phyloP scores from a whole-genome alignment of 1,140 invertebrate genomes.

The Aphaenogaster floridana region DNA sequence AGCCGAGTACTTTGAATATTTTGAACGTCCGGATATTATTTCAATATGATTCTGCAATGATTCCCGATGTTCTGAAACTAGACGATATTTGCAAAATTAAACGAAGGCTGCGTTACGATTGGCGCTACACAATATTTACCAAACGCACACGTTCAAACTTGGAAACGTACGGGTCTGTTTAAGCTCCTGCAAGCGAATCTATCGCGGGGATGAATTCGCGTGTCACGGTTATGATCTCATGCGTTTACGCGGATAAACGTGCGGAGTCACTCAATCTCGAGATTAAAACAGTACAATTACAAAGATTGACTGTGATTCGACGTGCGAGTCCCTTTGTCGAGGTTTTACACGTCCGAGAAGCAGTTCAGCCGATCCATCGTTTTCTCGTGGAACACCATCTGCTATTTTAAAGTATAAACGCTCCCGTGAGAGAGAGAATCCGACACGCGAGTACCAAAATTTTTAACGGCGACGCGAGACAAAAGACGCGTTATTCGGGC shows the following conservation, averaged over 20 bases:
- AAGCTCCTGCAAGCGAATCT: conserved; percentile 12
- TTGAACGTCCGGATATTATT: not conserved
- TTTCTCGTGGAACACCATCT: conserved; percentile 7
- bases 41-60: conserved; percentile 3
- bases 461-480: conserved; percentile 44
- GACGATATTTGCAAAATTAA: conserved; percentile 24
- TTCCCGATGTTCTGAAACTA: not conserved
- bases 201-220: conserved; percentile 39
- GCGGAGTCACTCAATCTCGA: conserved; percentile 27
- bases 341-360: not conserved
- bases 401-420: not conserved
- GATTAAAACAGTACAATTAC: conserved; percentile 50
- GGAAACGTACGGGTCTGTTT: conserved; percentile 34
- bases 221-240: conserved; percentile 50
- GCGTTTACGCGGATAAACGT: conserved; percentile 16
- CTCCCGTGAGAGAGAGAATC: conserved; percentile 3
- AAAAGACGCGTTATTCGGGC: conserved; percentile 66
- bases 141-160: conserved; percentile 9
- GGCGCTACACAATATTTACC: conserved; percentile 27
- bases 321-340: conserved; percentile 1
- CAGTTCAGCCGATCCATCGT: not conserved
- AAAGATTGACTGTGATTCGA: conserved; percentile 37
- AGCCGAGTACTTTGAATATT: not conserved
- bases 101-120: conserved; percentile 9
- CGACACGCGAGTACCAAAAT: conserved; percentile 33